A percentile compares a stretch with the other conserved stretches of the same genome.
Evolutionary conservation across 2,113 vertebrate species (phyloP).

Genomic region (Elachura formosa): DNA sequence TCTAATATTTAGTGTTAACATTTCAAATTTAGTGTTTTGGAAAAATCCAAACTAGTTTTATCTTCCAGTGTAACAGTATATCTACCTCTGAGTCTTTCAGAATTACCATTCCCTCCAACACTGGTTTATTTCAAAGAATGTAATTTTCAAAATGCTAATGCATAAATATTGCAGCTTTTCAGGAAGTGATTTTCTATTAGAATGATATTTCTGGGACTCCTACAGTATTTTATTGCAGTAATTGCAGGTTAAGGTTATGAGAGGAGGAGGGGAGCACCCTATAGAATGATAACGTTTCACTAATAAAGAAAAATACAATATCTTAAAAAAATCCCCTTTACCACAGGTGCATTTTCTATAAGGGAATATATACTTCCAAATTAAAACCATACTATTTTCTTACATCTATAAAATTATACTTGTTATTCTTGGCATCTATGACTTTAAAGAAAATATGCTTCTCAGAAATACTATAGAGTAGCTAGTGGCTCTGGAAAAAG

Average conservation of each 20-base stretch:
- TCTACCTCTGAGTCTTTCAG: neutral
- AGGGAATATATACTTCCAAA: neutral
- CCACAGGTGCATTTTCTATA: constrained; percentile 27
- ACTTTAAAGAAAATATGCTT: constrained; percentile 18
- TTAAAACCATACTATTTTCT: constrained; percentile 10
- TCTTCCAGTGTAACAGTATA: neutral
- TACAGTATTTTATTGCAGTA: neutral
- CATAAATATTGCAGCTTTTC: neutral
- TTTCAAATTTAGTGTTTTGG: neutral
- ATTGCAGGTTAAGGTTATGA: neutral
- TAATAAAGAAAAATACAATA: neutral
- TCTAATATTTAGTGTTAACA: neutral
- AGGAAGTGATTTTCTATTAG: neutral
- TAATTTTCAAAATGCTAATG: neutral
- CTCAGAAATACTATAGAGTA: constrained; percentile 1
- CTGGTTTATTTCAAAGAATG: neutral
- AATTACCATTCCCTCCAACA: neutral
- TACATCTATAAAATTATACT: neutral
- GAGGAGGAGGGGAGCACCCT: neutral
- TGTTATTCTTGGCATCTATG: constrained; percentile 37
- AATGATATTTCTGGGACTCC: neutral
- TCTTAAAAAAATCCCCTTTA: neutral
- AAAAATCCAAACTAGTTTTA: neutral
- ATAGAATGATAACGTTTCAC: neutral
- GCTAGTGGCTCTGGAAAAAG: constrained; percentile 26